phyloP scores from a whole-genome alignment of 2,797 vertebrate genomes.

The Ispidina lecontei region DNA sequence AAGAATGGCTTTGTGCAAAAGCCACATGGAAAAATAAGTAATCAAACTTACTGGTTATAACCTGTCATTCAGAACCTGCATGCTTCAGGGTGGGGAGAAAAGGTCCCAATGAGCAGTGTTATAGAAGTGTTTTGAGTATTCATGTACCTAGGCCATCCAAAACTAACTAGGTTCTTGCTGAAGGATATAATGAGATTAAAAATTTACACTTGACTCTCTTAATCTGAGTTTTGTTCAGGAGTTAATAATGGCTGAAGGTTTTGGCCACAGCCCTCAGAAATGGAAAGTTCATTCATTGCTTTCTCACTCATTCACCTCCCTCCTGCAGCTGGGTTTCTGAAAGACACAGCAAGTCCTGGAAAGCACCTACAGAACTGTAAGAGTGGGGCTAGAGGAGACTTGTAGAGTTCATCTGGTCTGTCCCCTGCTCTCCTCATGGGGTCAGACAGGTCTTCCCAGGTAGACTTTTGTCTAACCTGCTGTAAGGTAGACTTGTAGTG shows the following conservation, averaged over 20 bases:
- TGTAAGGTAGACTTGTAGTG: not conserved
- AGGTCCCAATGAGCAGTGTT: not conserved
- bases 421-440: not conserved
- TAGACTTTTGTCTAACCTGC: not conserved
- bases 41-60: not conserved
- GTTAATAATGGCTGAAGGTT: not conserved
- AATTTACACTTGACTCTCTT: not conserved
- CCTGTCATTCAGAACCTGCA: not conserved
- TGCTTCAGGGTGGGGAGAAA: not conserved
- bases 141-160: not conserved
- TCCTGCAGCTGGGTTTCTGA: not conserved
- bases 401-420: not conserved
- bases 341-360: not conserved
- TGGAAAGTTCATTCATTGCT: not conserved
- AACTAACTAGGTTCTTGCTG: not conserved
- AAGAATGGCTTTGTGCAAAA: not conserved
- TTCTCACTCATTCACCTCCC: not conserved
- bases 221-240: not conserved
- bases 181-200: not conserved
- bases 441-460: not conserved
- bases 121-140: not conserved
- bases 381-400: not conserved
- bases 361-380: not conserved
- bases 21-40: not conserved
- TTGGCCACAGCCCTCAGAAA: not conserved